Conservation (phyloP, 2,888 invertebrate species). For the Margaritifera margaritifera region DNA sequence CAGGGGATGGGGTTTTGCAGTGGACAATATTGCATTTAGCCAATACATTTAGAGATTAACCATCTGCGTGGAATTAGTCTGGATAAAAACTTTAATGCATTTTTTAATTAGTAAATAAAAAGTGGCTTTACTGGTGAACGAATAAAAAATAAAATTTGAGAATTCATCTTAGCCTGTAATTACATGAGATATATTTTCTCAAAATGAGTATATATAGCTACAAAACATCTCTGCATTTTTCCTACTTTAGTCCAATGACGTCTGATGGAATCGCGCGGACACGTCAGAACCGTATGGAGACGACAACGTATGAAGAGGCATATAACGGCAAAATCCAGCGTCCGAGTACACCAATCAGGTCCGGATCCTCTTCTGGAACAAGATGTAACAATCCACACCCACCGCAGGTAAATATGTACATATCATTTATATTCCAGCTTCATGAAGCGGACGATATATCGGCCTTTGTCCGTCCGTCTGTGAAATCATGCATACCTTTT, state of each 20-base stretch:
- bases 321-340: conserved; percentile 35
- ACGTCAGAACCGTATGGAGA: conserved; percentile 40
- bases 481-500: background rate
- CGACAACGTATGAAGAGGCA: conserved; percentile 52
- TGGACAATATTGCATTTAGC: too few relatives aligned
- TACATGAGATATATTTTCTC: background rate
- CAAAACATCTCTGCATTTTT: background rate
- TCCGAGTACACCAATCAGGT: conserved; percentile 47
- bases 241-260: conserved; percentile 55
- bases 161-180: background rate
- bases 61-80: too few relatives aligned
- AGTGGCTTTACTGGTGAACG: background rate
- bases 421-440: background rate
- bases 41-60: too few relatives aligned
- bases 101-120: too few relatives aligned
- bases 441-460: too few relatives aligned
- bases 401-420: conserved; percentile 46
- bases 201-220: background rate
- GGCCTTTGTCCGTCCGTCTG: conserved; percentile 17
- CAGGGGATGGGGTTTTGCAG: too few relatives aligned
- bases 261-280: conserved; percentile 54
- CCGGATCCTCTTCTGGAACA: conserved; percentile 58
- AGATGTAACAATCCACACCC: conserved; percentile 66
- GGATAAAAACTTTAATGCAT: too few relatives aligned
- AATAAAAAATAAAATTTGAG: background rate